phyloP scores from a whole-genome alignment of 2,888 invertebrate species.

The Rhingia campestris region DNA sequence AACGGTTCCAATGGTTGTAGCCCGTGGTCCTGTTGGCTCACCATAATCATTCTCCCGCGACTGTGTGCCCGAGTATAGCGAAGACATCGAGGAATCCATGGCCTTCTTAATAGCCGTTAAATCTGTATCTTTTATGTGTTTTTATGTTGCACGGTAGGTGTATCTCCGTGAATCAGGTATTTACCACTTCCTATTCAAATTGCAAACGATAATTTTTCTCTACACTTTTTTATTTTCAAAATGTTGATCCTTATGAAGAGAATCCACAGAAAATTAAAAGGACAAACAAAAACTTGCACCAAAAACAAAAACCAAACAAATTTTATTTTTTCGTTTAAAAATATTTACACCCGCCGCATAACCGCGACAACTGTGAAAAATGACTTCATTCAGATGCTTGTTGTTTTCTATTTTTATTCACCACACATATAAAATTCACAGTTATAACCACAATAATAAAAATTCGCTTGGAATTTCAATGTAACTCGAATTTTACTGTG shows the following conservation, averaged over 20 bases:
- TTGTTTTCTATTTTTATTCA: constrained; percentile 68
- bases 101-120: constrained; percentile 46
- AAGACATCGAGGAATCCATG: constrained; percentile 82
- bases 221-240: constrained; percentile 6
- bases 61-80: constrained; percentile 79
- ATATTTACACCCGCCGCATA: constrained; percentile 55
- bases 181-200: constrained; percentile 30
- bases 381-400: constrained; percentile 69
- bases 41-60: constrained; percentile 61
- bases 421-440: constrained; percentile 33
- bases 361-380: constrained; percentile 55
- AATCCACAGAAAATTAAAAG: constrained; percentile 22
- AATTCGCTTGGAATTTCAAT: constrained; percentile 27
- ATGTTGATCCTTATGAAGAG: constrained; percentile 28
- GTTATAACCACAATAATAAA: constrained; percentile 11
- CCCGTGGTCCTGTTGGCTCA: constrained; percentile 81
- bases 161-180: constrained; percentile 56
- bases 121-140: constrained; percentile 59
- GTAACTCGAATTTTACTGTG: constrained; percentile 18
- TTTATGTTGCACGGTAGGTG: constrained; percentile 33
- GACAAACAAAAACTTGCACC: constrained; percentile 13
- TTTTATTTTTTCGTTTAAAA: constrained; percentile 23
- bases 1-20: constrained; percentile 94
- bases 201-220: constrained; percentile 16
- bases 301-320: neutral